Evolutionary conservation across 2,113 vertebrate species (phyloP).

Genomic region (Cyprinus carpio): DNA sequence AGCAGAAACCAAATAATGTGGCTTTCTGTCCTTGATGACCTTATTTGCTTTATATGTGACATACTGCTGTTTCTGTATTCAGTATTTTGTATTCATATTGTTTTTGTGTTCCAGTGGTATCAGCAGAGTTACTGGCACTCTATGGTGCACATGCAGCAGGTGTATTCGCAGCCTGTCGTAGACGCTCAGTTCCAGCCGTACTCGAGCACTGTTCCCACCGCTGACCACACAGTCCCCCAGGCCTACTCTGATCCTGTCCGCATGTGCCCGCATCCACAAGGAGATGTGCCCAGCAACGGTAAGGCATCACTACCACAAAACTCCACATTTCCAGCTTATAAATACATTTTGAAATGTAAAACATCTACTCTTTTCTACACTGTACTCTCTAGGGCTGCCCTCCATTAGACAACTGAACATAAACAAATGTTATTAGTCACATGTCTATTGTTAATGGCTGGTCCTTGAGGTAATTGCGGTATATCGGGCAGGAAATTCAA

Average conservation of each 20-base stretch:
- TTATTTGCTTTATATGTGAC: not conserved
- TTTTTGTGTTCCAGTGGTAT: slow-evolving; percentile 79
- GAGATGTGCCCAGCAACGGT: slow-evolving; percentile 74
- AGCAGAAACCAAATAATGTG: not conserved
- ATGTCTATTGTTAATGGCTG: no score
- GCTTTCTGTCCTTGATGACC: not conserved
- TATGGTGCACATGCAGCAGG: slow-evolving; percentile 77
- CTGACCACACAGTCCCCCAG: slow-evolving; percentile 71
- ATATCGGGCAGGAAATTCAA: no score
- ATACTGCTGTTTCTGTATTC: not conserved
- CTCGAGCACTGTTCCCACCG: slow-evolving; percentile 53
- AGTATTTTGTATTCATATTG: not conserved
- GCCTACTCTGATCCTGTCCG: slow-evolving; percentile 75
- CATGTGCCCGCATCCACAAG: slow-evolving; percentile 65
- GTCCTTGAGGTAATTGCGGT: no score
- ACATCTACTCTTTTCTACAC: not conserved
- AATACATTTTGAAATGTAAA: not conserved
- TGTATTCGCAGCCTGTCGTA: slow-evolving; percentile 69
- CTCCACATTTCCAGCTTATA: not conserved
- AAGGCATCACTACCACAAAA: slow-evolving; percentile 49
- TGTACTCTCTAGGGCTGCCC: not conserved
- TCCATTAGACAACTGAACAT: no score
- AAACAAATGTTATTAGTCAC: no score
- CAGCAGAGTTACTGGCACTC: slow-evolving; percentile 89
- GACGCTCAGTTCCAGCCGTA: slow-evolving; percentile 79